Conservation (phyloP, 1,140 invertebrate genomes). For the Lepidurus couesii region DNA sequence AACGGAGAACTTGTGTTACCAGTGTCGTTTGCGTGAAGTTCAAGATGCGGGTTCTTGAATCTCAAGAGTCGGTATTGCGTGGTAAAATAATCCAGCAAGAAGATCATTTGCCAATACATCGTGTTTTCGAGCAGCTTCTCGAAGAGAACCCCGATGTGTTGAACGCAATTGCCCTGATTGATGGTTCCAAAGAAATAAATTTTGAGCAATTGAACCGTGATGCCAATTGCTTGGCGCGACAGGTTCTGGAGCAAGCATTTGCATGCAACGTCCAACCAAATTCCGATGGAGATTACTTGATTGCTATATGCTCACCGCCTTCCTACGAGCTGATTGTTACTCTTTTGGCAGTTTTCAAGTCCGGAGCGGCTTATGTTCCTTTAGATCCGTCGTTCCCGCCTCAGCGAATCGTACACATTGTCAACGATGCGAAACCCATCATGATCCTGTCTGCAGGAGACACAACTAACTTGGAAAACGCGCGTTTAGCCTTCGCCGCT, state of each 20-base stretch:
- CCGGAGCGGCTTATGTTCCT: constrained; percentile 73
- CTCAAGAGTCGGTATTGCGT: not conserved
- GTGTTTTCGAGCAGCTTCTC: not conserved
- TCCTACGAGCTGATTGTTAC: constrained; percentile 61
- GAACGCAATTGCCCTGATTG: not conserved
- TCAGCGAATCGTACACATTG: constrained; percentile 65
- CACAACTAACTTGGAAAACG: not conserved
- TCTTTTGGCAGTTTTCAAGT: constrained; percentile 69
- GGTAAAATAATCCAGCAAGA: not conserved
- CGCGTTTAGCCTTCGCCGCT: not conserved
- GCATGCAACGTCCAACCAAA: constrained; percentile 47
- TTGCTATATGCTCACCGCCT: constrained; percentile 70
- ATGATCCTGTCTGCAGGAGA: constrained; percentile 41
- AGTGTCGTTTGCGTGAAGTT: not conserved
- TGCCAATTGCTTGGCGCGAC: constrained; percentile 56
- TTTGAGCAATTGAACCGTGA: constrained; percentile 55
- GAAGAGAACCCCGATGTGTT: constrained; percentile 3
- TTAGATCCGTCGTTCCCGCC: constrained; percentile 69
- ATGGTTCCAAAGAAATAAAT: constrained; percentile 44
- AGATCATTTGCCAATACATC: not conserved
- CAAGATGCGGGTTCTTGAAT: not conserved
- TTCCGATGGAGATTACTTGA: constrained; percentile 58
- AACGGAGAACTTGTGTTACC: not conserved
- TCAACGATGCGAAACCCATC: constrained; percentile 64
- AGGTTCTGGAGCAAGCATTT: constrained; percentile 42